Base-by-base conservation (phyloP, 2,797 vertebrate species). In the Gymnocypris eckloni region DNA sequence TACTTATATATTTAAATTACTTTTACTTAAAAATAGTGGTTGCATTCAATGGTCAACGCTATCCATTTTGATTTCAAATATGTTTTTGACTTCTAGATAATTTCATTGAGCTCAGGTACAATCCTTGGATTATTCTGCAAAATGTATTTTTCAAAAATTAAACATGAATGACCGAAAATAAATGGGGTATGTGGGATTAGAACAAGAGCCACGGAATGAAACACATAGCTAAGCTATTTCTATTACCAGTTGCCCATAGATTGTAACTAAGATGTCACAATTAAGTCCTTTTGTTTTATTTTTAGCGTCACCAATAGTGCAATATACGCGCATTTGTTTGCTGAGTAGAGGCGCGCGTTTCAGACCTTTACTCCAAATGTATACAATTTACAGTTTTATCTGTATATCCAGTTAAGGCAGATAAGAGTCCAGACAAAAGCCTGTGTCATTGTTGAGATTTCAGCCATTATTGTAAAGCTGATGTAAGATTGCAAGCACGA, bases 401-500 rank as follows among this genome's bases (percentile, higher is more conserved):
- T 33, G 22, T 11, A 25, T 22, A 78, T 56, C 20, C 7, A 7
- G 11, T 77, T 61, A 61, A 61, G 8, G 10, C 39, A 45, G 45
- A 61, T 25, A 43, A 43, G 4, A 79, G 10, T 79, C 8, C 22
- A 79, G 54, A 61, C 37, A 43, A 10, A 52, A 66, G 6, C 22
- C 6, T 8, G 13, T 84, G 61, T 50, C 15, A 25, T 25, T 37
- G n/a, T 25, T 12, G 3, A 28, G 33, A 77, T 77, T 78, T 78
- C 61, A 41, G 48, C 37, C 82, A 69, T 78, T 78, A 69, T 77
- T 28, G 11, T 43, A 67, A 84, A 69, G 16, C 45, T 70, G n/a
- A 70, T 56, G 83, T 39, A 84, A 77, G 72, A 69, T 48, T 59
- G 43, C 15, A 33, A 37, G 25, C 87, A 88, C 85, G 79, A 83